phyloP scores from a whole-genome alignment of 2,888 invertebrate genomes.

The Saturnia japonica region DNA sequence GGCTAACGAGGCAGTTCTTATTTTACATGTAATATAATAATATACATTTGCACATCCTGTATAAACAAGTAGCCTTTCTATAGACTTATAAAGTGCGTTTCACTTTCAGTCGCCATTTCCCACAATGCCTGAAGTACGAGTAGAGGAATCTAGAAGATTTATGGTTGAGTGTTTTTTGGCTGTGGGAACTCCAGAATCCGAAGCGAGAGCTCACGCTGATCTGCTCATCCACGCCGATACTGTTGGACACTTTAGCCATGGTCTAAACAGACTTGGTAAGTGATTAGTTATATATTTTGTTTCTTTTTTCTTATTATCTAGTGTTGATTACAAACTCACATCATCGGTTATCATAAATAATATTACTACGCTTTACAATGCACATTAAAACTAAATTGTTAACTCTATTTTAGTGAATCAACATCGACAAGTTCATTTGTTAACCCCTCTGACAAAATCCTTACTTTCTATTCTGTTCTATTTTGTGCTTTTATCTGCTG shows the following conservation, averaged over 20 bases:
- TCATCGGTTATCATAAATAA: no score
- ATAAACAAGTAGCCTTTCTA: conserved; percentile 5
- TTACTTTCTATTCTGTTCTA: no score
- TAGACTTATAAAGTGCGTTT: neutral
- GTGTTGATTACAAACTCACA: neutral
- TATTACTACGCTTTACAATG: no score
- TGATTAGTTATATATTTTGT: neutral
- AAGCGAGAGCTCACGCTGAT: conserved; percentile 84
- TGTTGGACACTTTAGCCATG: conserved; percentile 93
- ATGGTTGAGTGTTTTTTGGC: conserved; percentile 83
- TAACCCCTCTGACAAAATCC: no score
- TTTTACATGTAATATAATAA: no score
- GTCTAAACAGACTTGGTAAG: conserved; percentile 89
- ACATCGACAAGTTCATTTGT: no score
- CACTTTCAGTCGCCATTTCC: conserved; percentile 22
- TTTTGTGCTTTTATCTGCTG: no score
- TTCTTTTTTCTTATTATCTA: neutral
- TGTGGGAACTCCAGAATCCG: conserved; percentile 80
- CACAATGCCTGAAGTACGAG: conserved; percentile 68
- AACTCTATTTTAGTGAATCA: no score
- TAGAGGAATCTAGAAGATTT: conserved; percentile 81
- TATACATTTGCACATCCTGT: neutral
- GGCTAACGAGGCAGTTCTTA: no score
- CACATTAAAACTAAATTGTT: no score
- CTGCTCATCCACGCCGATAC: conserved; percentile 88